phyloP scores from a whole-genome alignment of 1,140 invertebrate genomes.

The Heliconius nattereri region DNA sequence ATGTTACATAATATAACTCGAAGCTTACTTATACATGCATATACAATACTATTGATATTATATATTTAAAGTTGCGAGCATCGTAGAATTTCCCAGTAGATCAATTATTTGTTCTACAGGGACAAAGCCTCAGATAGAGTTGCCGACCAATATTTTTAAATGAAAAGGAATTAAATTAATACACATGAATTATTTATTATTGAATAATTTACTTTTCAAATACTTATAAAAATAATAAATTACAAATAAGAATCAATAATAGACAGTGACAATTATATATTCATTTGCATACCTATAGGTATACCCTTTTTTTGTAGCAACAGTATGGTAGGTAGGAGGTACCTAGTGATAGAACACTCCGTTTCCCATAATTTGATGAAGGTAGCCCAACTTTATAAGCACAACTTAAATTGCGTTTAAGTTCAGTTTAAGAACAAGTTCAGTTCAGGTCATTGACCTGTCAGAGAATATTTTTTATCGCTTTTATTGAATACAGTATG shows the following conservation, averaged over 20 bases:
- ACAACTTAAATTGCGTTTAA: background rate
- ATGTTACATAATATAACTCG: too few species aligned
- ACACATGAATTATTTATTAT: too few species aligned
- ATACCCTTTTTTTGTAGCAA: background rate
- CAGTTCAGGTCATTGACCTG: constrained; percentile 1
- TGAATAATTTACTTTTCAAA: too few species aligned
- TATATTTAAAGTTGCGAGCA: background rate
- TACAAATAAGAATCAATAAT: too few species aligned
- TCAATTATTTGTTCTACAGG: background rate
- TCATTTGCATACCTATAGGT: too few species aligned
- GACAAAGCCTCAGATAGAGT: background rate
- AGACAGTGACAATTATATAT: background rate
- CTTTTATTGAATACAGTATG: background rate
- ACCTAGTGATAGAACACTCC: background rate
- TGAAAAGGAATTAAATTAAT: background rate
- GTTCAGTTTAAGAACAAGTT: background rate
- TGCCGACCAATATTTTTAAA: background rate
- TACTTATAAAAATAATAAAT: too few species aligned
- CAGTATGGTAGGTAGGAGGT: background rate
- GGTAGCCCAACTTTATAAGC: background rate
- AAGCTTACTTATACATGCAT: too few species aligned
- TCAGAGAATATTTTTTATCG: background rate
- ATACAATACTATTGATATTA: background rate
- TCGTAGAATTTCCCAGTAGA: constrained; percentile 1
- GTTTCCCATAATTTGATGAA: background rate